Evolutionary conservation across 1,140 invertebrate species (phyloP), one percentile per base, ranked within the genome.

Genomic region (Conopomorpha cramerella): DNA sequence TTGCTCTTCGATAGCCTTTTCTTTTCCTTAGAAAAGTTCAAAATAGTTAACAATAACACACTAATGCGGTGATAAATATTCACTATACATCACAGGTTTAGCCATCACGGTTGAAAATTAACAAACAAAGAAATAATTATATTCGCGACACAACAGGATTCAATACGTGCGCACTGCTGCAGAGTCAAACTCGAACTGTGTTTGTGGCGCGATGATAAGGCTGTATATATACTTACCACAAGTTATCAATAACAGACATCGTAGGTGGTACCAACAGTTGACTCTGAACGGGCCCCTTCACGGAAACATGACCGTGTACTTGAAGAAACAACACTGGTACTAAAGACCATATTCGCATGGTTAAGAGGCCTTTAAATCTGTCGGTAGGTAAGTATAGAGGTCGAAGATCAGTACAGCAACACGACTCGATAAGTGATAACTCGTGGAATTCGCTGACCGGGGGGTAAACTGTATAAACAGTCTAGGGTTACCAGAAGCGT

Each of bases 31-130:
- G 41, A 34, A 38, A 50, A 35, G 46, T 50, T 48, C 8, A 30
- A 40, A 38, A 43, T 30, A 36, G 48, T 51, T 54, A 45, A 42
- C 29, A 55, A 44, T 39, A 2, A 46, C 48, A 45, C 51, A 16
- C 14, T 61, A 72, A 28, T 52, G 39, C 6, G 70, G 70, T 34
- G 70, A 76, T 13, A 76, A 51, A 30, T 72, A 76, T 58, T 61
- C 63, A 67, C 65, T 43, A 50, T 47, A 49, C 34, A 66, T 54
- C 26, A 60, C 49, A 39, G 65, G 72, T 43, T 72, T 72, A 70
- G 63, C 70, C 67, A 76, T 76, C 30, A 55, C n/a, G n/a, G 60
- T 55, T 55, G 31, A 38, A 41, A 16, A 41, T 27, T 32, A 41
- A 42, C 29, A 34, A 32, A 39, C 12, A 18, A 36, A 39, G 32